These are phyloP conservation scores for Heteronetta atricapilla DNA, from an alignment of 2,113 vertebrate species.

Conservation along the genomic window DNA sequence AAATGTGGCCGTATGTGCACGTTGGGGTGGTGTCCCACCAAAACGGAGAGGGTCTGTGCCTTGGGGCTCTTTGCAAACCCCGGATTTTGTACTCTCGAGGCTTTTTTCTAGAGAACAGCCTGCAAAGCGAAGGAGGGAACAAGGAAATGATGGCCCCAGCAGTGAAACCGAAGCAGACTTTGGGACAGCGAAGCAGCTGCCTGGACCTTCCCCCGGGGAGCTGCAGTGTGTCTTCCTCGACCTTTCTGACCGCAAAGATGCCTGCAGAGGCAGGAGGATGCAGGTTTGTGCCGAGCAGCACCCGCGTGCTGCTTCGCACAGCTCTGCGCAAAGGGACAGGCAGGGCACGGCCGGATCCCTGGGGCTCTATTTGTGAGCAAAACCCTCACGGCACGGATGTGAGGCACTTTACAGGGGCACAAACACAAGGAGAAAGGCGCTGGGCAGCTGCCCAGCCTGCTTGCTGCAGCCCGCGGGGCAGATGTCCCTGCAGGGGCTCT, in stretches of 20 bases:
- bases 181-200: background rate
- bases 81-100: background rate
- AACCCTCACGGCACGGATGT: fast-evolving
- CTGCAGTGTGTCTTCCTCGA: background rate
- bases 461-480: fast-evolving
- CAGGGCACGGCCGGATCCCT: background rate
- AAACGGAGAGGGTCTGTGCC: background rate
- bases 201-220: background rate
- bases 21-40: background rate
- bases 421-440: fast-evolving
- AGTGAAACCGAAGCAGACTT: background rate
- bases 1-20: too few relatives aligned
- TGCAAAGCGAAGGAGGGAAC: background rate
- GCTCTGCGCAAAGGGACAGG: too few relatives aligned
- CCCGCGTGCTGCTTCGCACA: too few relatives aligned
- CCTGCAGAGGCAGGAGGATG: background rate
- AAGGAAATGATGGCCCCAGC: background rate
- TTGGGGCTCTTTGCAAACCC: background rate
- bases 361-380: background rate
- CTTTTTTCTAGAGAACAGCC: background rate
- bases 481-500: background rate
- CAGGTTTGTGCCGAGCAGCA: fast-evolving
- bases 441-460: background rate
- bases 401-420: background rate
- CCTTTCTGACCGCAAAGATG: background rate